Base-by-base conservation (phyloP, 2,797 vertebrate species). In the Danionella dracula region DNA sequence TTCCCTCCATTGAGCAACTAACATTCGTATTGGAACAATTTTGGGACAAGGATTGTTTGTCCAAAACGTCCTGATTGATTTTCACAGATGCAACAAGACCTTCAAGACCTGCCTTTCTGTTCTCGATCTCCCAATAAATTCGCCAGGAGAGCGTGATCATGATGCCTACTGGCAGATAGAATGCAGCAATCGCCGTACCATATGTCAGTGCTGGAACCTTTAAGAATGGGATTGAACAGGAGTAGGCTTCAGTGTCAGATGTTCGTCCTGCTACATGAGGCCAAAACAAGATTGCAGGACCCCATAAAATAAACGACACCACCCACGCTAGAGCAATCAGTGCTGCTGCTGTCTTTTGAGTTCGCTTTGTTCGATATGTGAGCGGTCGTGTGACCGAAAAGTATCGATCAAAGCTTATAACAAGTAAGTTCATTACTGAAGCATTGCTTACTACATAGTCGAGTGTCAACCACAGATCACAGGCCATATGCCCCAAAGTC, bases 391-490 rank as follows among this genome's bases (percentile, higher is more conserved):
- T 91, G 60, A 92, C 81, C 0, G 90, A 90, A 80, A 90, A 88
- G 74, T 90, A 92, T 31, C 90, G 85, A 80, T 92, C 90, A 4
- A 92, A 90, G 68, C 90, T 90, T 76, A 92, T 92, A 34, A 91
- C 81, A 63, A 92, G 78, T 13, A 92, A 85, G 72, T 90, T 92
- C 90, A 92, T 92, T 68, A 92, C 88, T 0, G 90, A 92, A 4
- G 90, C 90, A 0, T 92, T 92, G 80, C 90, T 92, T 44, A 86
- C 84, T 32, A 91, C 90, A 0, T 92, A 92, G 76, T 92, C 90
- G 55, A 90, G 74, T 15, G 88, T 85, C 66, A 92, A 70, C 90
- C 90, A 92, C 54, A 92, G 76, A 68, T 91, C 89, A 0, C 90
- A 92, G 46, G 89, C 85, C 32, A 88, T 48, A 0, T 76, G 83